Evolutionary conservation across 2,797 vertebrate species (phyloP).

Genomic region (Pelodytes ibericus): DNA sequence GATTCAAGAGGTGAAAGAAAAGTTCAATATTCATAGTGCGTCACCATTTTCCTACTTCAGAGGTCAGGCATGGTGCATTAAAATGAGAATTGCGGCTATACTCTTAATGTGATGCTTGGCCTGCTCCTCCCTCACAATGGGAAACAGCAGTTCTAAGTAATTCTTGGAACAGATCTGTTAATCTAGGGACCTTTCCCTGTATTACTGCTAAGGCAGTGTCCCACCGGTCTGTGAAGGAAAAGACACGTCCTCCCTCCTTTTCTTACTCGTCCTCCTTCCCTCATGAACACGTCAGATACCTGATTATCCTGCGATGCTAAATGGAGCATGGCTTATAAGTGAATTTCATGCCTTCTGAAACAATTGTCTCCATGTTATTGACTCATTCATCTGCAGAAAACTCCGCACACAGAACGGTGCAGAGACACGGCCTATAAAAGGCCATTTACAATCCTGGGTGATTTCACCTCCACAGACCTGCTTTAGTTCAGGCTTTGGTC

Average conservation of each 20-base stretch:
- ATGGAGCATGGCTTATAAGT: constrained; percentile 52
- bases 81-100: background rate
- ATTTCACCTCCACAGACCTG: constrained; percentile 12
- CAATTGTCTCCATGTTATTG: constrained; percentile 56
- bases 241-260: constrained; percentile 24
- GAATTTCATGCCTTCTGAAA: constrained; percentile 61
- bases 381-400: constrained; percentile 55
- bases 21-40: constrained; percentile 14
- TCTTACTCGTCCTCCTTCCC: constrained; percentile 3
- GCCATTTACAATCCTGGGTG: background rate
- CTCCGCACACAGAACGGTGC: background rate
- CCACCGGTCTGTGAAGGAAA: constrained; percentile 42
- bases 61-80: background rate
- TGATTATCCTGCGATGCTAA: constrained; percentile 47
- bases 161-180: constrained; percentile 23
- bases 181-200: constrained; percentile 38
- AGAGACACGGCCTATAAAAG: constrained; percentile 12
- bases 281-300: constrained; percentile 42
- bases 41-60: constrained; percentile 18
- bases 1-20: constrained; percentile 14
- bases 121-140: background rate
- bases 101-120: background rate
- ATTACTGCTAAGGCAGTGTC: constrained; percentile 32
- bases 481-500: background rate
- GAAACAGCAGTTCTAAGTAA: constrained; percentile 6